Evolutionary conservation across 1,140 invertebrate genomes (phyloP).

Genomic region (Drosophila athabasca): DNA sequence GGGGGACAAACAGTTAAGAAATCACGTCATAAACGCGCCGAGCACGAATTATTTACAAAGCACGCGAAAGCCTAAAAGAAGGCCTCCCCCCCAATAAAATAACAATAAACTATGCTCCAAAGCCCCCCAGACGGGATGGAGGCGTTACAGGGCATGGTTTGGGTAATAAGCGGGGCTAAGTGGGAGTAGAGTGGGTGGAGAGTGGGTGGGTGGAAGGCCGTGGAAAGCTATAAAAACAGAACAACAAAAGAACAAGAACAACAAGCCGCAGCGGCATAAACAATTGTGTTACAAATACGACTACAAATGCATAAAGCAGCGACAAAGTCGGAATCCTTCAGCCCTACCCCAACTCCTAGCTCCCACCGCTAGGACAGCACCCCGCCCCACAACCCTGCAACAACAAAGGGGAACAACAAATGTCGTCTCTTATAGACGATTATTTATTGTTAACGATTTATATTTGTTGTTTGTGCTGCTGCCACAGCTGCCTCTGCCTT

Average conservation of each 20-base stretch:
- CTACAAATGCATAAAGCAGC: slow-evolving; percentile 79
- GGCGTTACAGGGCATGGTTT: too few relatives aligned
- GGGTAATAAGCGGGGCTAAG: too few relatives aligned
- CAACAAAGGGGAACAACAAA: slow-evolving; percentile 45
- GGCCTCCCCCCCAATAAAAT: slow-evolving; percentile 68
- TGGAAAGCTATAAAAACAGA: slow-evolving; percentile 66
- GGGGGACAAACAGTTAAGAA: slow-evolving; percentile 62
- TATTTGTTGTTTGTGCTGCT: slow-evolving; percentile 58
- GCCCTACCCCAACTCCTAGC: too few relatives aligned
- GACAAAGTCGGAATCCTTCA: slow-evolving; percentile 30
- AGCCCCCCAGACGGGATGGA: slow-evolving; percentile 26
- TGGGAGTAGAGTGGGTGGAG: slow-evolving; percentile 2
- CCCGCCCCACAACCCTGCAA: background rate
- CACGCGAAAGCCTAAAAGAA: slow-evolving; percentile 77
- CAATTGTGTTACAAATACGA: slow-evolving; percentile 80
- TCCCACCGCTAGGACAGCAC: too few relatives aligned
- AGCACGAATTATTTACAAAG: slow-evolving; percentile 81
- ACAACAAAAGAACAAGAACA: slow-evolving; percentile 47
- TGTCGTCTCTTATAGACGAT: slow-evolving; percentile 70
- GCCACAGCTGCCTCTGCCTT: slow-evolving; percentile 13
- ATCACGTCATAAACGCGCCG: slow-evolving; percentile 78
- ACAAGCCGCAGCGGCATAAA: slow-evolving; percentile 71
- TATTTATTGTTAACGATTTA: slow-evolving; percentile 82
- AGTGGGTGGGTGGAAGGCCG: slow-evolving; percentile 17
- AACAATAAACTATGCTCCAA: slow-evolving; percentile 78